phyloP scores from a whole-genome alignment of 2,113 vertebrate genomes.

The Epinephelus lanceolatus region DNA sequence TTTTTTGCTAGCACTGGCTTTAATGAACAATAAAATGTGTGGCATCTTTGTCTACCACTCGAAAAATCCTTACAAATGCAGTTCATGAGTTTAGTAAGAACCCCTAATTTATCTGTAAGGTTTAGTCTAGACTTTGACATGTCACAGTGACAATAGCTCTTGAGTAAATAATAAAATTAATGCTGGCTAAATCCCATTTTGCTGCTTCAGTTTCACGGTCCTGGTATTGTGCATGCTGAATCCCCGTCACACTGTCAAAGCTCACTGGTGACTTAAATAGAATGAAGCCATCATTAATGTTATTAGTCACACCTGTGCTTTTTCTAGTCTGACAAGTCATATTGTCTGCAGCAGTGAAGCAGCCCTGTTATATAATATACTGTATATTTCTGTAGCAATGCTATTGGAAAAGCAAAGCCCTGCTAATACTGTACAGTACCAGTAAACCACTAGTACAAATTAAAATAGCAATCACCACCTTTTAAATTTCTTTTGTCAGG shows the following conservation, averaged over 20 bases:
- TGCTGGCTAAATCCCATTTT: background rate
- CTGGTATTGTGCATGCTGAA: background rate
- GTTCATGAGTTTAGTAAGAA: background rate
- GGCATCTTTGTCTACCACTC: background rate
- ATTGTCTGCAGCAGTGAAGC: background rate
- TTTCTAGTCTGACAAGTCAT: background rate
- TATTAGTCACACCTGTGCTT: background rate
- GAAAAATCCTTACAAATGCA: background rate
- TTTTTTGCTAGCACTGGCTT: background rate
- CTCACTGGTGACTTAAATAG: background rate
- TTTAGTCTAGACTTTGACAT: background rate
- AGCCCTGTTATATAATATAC: background rate
- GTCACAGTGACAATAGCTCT: background rate
- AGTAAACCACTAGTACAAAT: background rate
- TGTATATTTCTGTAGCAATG: background rate
- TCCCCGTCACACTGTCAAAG: background rate
- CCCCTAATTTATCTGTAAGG: too few relatives aligned
- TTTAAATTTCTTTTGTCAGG: slow-evolving; percentile 41
- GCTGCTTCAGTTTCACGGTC: background rate
- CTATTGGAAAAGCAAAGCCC: background rate
- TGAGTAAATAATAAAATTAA: background rate
- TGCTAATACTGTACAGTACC: background rate
- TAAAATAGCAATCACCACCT: background rate
- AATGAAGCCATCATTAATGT: background rate
- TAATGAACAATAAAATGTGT: background rate